Conservation (phyloP, 2,113 vertebrate species). For the Myotis davidii region DNA sequence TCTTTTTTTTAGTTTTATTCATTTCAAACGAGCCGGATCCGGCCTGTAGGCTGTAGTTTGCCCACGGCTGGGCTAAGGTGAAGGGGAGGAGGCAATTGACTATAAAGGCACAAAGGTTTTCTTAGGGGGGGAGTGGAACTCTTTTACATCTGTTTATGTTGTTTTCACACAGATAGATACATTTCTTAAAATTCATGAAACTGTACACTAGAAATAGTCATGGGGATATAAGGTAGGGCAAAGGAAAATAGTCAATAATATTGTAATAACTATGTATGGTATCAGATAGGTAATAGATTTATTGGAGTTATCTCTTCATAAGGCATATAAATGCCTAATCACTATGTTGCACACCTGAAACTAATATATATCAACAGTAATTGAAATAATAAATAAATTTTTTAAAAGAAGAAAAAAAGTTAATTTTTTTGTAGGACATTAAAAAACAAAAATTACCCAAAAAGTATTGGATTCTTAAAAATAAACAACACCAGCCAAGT, state of each 20-base stretch:
- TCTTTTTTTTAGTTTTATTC: too few species aligned
- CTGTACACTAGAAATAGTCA: not conserved
- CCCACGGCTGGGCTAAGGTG: too few species aligned
- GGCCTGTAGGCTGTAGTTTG: too few species aligned
- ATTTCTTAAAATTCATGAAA: conserved; percentile 14
- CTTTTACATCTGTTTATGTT: not conserved
- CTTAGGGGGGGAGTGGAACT: not conserved
- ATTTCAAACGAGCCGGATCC: too few species aligned
- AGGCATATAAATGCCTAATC: not conserved
- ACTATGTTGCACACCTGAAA: not conserved
- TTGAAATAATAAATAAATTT: not conserved
- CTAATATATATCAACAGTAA: not conserved
- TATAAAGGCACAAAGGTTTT: not conserved
- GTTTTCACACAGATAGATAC: not conserved
- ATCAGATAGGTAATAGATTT: not conserved
- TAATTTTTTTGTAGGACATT: not conserved
- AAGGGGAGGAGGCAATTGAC: too few species aligned
- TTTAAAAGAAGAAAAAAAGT: not conserved
- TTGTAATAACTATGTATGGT: not conserved
- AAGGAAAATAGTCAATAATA: not conserved
- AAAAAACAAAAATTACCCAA: not conserved
- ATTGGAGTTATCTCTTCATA: not conserved
- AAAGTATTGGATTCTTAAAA: not conserved
- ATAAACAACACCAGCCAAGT: not conserved
- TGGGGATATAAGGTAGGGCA: not conserved